phyloP scores from a whole-genome alignment of 2,888 invertebrate genomes.

The Mycalesis mineus region DNA sequence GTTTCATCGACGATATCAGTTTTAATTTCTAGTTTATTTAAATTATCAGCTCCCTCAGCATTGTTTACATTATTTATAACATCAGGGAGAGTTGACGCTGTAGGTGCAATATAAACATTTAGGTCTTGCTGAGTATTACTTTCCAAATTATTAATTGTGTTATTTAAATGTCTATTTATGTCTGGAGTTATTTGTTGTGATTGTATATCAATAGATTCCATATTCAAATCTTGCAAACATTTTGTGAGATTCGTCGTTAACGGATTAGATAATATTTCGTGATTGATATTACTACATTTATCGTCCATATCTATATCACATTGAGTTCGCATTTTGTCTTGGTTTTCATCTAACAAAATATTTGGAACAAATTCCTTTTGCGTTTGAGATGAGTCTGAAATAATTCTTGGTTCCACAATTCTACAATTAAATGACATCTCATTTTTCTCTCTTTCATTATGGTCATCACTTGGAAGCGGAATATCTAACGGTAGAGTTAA shows the following conservation, averaged over 20 bases:
- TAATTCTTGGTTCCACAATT: background rate
- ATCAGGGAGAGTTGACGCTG: background rate
- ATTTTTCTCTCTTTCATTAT: constrained; percentile 9
- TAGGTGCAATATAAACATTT: background rate
- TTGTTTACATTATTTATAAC: background rate
- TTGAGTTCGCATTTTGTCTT: background rate
- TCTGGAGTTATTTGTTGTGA: background rate
- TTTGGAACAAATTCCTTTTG: background rate
- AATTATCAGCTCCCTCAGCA: background rate
- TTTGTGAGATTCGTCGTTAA: background rate
- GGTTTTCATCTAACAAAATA: background rate
- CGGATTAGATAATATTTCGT: background rate
- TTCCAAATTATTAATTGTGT: background rate
- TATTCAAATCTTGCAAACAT: background rate
- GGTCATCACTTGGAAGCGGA: constrained; percentile 21
- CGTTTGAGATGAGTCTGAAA: background rate
- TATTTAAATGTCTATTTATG: background rate
- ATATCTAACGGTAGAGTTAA: constrained; percentile 12
- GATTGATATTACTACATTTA: background rate
- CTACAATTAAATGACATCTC: background rate
- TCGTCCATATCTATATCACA: background rate
- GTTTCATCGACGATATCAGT: background rate
- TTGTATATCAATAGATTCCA: background rate
- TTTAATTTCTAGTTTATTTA: background rate
- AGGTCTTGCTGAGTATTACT: background rate